Evolutionary conservation across 2,797 vertebrate genomes (phyloP).

Genomic region (Poeciliopsis infans): DNA sequence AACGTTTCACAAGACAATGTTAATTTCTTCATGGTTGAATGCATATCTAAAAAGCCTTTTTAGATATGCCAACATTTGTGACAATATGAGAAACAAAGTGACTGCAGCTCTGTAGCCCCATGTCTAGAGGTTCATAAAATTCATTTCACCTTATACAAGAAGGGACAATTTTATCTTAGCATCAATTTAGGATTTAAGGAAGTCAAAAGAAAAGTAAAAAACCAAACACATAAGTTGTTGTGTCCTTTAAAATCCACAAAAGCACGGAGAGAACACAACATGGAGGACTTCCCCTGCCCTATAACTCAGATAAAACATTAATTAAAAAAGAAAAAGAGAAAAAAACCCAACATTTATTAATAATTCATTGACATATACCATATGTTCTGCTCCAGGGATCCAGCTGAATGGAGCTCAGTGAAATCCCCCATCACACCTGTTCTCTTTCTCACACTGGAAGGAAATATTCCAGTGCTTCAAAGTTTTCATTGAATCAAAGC

Average conservation of each 20-base stretch:
- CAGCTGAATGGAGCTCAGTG: constrained; percentile 40
- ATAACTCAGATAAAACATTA: constrained; percentile 21
- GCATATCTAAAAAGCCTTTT: neutral
- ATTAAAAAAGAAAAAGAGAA: constrained; percentile 37
- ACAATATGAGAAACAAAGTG: neutral
- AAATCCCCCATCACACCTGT: constrained; percentile 21
- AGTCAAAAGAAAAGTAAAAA: neutral
- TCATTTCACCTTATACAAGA: neutral
- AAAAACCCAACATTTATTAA: constrained; percentile 45
- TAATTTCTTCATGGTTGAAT: neutral
- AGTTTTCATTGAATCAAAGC: constrained; percentile 9
- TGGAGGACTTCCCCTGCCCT: neutral
- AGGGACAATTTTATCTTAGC: neutral
- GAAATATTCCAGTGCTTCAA: constrained; percentile 10
- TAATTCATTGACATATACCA: constrained; percentile 66
- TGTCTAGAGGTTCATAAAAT: neutral
- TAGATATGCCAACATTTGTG: neutral
- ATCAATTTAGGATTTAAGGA: neutral
- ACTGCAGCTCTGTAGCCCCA: neutral
- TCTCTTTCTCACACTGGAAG: constrained; percentile 14
- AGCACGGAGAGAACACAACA: neutral
- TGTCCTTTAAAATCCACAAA: neutral
- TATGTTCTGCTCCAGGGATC: constrained; percentile 48
- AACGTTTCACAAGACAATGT: neutral
- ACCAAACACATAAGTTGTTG: neutral